These are phyloP conservation scores for Musca domestica DNA, from an alignment of 1,140 invertebrate genomes.

Conservation along the genomic window DNA sequence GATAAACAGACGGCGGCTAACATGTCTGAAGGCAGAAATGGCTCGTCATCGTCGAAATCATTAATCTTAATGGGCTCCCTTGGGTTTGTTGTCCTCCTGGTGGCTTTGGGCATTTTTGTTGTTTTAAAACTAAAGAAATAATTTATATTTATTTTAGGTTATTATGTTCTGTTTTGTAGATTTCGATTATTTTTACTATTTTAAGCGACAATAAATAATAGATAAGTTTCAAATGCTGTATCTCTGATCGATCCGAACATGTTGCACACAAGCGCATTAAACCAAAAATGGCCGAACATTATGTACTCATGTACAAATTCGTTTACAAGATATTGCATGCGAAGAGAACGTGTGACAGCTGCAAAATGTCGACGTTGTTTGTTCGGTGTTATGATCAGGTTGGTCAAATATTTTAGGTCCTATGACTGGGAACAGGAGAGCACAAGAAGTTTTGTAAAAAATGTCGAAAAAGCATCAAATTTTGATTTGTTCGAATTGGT, in stretches of 20 bases:
- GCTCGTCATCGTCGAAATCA: constrained; percentile 25
- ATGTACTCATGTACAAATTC: no score
- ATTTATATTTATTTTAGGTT: neutral
- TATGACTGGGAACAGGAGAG: no score
- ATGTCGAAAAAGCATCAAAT: no score
- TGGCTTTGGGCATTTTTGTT: constrained; percentile 35
- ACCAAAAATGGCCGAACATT: constrained; percentile 1
- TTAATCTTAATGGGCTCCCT: constrained; percentile 35
- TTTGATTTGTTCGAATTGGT: no score
- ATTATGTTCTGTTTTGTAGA: no score
- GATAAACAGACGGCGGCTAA: neutral
- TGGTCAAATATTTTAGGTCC: no score
- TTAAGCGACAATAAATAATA: no score
- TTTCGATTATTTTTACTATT: no score
- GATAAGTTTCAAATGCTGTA: neutral
- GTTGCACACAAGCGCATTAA: neutral
- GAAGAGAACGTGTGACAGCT: neutral
- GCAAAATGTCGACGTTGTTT: no score
- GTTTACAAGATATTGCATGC: no score
- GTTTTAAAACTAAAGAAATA: constrained; percentile 37
- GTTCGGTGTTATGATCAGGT: no score
- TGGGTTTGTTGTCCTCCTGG: constrained; percentile 38
- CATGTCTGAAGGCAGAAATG: neutral
- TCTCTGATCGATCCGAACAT: constrained; percentile 8
- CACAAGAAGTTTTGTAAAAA: no score